Conservation (phyloP, 2,888 invertebrate genomes). For the Zaprionus lineosus region DNA sequence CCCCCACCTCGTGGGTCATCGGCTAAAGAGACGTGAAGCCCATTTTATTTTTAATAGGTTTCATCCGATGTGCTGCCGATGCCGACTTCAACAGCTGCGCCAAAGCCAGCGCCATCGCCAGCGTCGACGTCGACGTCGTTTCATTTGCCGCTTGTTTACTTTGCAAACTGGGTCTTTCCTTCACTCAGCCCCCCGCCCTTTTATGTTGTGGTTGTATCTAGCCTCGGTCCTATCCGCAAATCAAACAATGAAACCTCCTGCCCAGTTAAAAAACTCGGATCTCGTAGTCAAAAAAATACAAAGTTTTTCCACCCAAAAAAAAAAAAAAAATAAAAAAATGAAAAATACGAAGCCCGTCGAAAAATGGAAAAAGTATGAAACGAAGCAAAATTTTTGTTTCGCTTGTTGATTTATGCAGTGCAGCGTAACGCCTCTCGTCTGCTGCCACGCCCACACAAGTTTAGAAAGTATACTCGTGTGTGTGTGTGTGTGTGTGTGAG, state of each 20-base stretch:
- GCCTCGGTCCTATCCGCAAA: constrained; percentile 37
- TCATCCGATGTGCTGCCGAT: constrained; percentile 43
- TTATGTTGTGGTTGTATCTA: no score
- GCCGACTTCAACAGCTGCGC: no score
- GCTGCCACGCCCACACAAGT: constrained; percentile 29
- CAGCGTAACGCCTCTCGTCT: constrained; percentile 23
- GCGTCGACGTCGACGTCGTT: constrained; percentile 51
- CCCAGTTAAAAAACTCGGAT: constrained; percentile 1
- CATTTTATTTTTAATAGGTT: constrained; percentile 75
- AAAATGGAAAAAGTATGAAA: neutral
- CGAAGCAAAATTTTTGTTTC: constrained; percentile 19
- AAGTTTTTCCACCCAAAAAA: constrained; percentile 38
- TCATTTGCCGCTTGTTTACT: constrained; percentile 74
- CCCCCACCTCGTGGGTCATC: neutral
- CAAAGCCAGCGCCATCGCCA: no score
- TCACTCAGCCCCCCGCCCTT: neutral
- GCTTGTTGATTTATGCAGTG: constrained; percentile 57
- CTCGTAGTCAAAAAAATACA: constrained; percentile 28
- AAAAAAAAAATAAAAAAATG: constrained; percentile 1
- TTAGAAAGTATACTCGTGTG: neutral
- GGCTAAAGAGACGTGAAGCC: constrained; percentile 27
- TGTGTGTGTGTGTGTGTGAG: constrained; percentile 10
- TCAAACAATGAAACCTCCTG: constrained; percentile 50
- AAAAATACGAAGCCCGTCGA: constrained; percentile 10
- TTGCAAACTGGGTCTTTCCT: constrained; percentile 66